phyloP scores from a whole-genome alignment of 2,797 vertebrate species.

The Prunella strophiata region DNA sequence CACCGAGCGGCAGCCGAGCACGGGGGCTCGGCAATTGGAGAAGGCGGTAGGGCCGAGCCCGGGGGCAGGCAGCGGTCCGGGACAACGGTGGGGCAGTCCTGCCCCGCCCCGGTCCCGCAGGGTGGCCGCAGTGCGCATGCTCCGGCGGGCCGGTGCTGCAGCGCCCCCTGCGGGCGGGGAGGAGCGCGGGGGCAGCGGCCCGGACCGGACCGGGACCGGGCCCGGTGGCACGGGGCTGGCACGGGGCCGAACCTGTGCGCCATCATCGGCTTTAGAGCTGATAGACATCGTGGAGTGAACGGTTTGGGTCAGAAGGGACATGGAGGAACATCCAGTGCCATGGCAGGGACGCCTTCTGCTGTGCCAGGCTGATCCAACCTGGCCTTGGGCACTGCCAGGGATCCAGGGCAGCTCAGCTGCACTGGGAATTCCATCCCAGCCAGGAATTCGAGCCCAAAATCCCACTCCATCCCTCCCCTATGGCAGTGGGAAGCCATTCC shows the following conservation, averaged over 20 bases:
- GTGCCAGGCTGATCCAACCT: background rate
- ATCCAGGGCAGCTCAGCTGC: background rate
- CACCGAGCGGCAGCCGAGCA: background rate
- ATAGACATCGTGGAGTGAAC: rapidly evolving
- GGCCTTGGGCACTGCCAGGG: background rate
- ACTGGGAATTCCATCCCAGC: background rate
- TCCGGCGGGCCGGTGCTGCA: rapidly evolving
- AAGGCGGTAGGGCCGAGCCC: background rate
- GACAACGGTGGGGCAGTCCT: too few relatives aligned
- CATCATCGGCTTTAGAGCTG: background rate
- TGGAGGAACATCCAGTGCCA: background rate
- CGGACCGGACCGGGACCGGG: background rate
- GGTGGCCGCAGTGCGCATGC: background rate
- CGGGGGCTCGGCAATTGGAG: rapidly evolving
- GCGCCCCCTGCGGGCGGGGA: background rate
- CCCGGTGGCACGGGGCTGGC: background rate
- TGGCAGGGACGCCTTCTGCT: background rate
- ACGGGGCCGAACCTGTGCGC: background rate
- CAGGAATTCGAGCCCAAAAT: background rate
- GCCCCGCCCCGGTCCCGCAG: background rate
- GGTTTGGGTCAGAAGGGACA: background rate
- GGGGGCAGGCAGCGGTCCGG: background rate
- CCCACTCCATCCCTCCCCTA: rapidly evolving
- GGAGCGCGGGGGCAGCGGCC: background rate
- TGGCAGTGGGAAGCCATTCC: background rate